Evolutionary conservation across 2,888 invertebrate species (phyloP), one percentile per base, ranked within the genome.

Genomic region (Heteropelma amictum): DNA sequence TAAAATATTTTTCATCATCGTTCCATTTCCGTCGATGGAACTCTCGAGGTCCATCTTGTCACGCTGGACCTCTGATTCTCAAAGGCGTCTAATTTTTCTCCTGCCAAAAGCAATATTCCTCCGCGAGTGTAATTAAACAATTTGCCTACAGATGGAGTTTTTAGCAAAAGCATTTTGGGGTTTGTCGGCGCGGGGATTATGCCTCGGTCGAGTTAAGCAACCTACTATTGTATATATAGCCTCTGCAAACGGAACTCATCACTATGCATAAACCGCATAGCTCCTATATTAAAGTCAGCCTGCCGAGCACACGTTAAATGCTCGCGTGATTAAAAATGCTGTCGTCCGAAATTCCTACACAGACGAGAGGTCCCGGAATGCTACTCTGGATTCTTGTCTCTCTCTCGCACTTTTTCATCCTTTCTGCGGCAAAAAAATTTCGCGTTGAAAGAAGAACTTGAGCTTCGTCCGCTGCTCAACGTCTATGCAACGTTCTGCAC

Each of bases 121-220:
- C 82, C 81, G 73, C 82, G 82, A 83, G 81, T 60, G 71, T 87
- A 88, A 89, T 88, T 89, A 87, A 87, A 87, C 88, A 88, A 89
- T 89, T 89, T 88, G 87, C 87, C 82, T 88, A 87, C 86, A 88
- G 86, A 89, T 89, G 86, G 83, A 88, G 86, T 87, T 88, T 88
- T 89, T 86, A 86, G 84, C 80, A 77, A 73, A 81, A 85, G 83
- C 83, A 86, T 86, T 72, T n/a, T 35, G 72, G 64, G 56, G 63
- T 72, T 68, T 71, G 69, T 61, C 80, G 72, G 79, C 67, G 67
- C 76, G 64, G 67, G 63, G 67, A 70, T 54, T 75, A 72, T 65
- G 73, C 45, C 28, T 17, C 10, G 21, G 56, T 38, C n/a, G 10
- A 21, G 40, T 51, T 19, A 3, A 33, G 47, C 28, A n/a, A 49